A percentile compares a stretch with the other conserved stretches of the same genome.
Conservation (phyloP, 2,888 invertebrate species). For the Argyra leucocephala region DNA sequence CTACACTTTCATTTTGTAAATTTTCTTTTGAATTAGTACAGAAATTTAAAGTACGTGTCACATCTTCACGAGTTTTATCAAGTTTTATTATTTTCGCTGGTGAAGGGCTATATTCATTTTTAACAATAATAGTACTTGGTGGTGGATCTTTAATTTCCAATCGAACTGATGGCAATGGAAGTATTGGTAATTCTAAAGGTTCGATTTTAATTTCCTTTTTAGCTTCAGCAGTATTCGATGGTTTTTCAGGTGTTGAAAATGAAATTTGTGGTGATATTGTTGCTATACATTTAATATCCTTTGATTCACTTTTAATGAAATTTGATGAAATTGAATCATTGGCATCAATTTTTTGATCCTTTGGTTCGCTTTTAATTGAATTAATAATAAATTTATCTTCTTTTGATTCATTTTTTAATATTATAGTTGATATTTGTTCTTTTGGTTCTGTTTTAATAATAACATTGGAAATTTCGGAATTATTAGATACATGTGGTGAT, state of each 20-base stretch:
- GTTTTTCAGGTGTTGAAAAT: background rate
- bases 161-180: background rate
- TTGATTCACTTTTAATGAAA: background rate
- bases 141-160: constrained; percentile 15
- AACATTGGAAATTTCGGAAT: background rate
- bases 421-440: background rate
- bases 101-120: constrained; percentile 23
- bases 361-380: constrained; percentile 1
- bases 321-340: background rate
- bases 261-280: background rate
- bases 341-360: background rate
- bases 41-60: constrained; percentile 38
- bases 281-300: background rate
- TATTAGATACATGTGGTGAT: background rate
- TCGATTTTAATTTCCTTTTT: constrained; percentile 13
- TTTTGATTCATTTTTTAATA: constrained; percentile 11
- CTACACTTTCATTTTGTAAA: background rate
- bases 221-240: background rate
- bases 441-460: background rate
- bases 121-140: constrained; percentile 24
- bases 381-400: background rate
- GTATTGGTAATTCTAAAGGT: background rate
- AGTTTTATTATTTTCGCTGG: constrained; percentile 22
- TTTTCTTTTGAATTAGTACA: constrained; percentile 17
- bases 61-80: constrained; percentile 37